A percentile compares a stretch with the other conserved stretches of the same genome.
These are phyloP conservation scores for Phyllostomus discolor DNA, from an alignment of 2,113 vertebrate genomes.

Conservation along the genomic window DNA sequence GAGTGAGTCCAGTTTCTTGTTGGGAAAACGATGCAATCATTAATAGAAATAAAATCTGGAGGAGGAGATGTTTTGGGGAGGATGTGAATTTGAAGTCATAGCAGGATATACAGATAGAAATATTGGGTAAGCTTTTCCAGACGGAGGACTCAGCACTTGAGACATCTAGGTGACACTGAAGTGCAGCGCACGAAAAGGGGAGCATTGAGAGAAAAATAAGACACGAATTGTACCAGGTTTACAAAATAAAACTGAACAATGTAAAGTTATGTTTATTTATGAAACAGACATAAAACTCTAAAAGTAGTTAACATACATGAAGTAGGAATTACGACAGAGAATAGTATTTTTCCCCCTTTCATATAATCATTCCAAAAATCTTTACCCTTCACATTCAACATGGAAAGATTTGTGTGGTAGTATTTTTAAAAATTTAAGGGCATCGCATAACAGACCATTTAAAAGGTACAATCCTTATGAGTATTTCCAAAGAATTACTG, in stretches of 20 bases:
- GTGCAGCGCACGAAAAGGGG: not conserved
- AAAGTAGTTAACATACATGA: not conserved
- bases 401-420: not conserved
- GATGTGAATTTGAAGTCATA: not conserved
- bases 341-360: not conserved
- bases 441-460: not conserved
- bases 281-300: not conserved
- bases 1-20: not conserved
- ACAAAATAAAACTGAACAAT: not conserved
- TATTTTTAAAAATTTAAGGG: not conserved
- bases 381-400: not conserved
- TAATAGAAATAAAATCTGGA: conserved; percentile 34
- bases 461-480: not conserved
- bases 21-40: not conserved
- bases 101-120: not conserved
- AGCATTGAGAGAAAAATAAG: not conserved
- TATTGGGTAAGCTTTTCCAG: not conserved
- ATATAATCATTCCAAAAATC: not conserved
- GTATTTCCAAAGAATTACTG: conserved; percentile 30
- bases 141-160: not conserved
- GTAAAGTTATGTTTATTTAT: not conserved
- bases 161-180: not conserved
- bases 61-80: not conserved
- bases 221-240: not conserved
- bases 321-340: not conserved